phyloP scores from a whole-genome alignment of 2,113 vertebrate species.

The Hipposideros armiger region DNA sequence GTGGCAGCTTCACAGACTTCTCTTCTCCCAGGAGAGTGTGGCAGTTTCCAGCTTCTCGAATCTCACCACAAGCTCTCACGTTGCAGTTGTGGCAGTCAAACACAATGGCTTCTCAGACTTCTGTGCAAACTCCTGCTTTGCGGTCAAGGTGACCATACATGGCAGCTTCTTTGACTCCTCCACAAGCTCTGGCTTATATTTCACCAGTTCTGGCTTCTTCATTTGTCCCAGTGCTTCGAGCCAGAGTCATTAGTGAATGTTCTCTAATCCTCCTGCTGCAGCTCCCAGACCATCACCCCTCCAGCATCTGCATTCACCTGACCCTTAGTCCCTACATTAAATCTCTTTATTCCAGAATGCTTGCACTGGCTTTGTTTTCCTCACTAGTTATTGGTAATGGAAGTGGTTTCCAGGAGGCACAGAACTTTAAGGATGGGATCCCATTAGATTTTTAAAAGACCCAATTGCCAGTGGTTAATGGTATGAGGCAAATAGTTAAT shows the following conservation, averaged over 20 bases:
- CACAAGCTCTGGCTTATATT: background rate
- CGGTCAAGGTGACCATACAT: background rate
- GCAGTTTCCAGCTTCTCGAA: background rate
- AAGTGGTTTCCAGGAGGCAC: background rate
- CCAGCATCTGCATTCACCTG: background rate
- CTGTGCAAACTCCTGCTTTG: background rate
- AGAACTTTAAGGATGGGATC: background rate
- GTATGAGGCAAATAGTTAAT: background rate
- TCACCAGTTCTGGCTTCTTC: background rate
- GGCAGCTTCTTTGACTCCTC: background rate
- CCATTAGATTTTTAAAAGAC: background rate
- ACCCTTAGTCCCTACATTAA: background rate
- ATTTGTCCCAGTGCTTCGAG: background rate
- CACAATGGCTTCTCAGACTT: background rate
- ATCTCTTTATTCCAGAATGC: background rate
- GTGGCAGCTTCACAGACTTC: background rate
- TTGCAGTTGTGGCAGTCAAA: background rate
- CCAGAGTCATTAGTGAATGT: background rate
- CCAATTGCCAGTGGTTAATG: background rate
- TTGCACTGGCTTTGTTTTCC: constrained; percentile 6
- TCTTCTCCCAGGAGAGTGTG: background rate
- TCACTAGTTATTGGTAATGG: background rate
- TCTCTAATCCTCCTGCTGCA: background rate
- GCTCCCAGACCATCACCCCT: background rate
- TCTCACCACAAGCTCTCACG: background rate